These are phyloP conservation scores for Ypsolopha sequella DNA, from an alignment of 2,888 invertebrate species.

Conservation along the genomic window DNA sequence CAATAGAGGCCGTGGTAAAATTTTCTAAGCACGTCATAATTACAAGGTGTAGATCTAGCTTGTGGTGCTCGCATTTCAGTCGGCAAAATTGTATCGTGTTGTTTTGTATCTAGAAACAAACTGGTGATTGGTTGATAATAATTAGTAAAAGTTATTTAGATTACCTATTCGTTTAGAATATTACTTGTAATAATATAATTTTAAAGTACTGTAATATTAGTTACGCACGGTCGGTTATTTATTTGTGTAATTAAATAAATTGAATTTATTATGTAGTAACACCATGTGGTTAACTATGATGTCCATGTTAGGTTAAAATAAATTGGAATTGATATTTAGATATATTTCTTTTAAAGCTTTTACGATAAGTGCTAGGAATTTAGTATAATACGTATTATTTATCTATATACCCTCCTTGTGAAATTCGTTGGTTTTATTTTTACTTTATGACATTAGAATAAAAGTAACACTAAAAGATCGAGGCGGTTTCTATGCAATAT, in stretches of 20 bases:
- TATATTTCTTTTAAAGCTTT: constrained; percentile 17
- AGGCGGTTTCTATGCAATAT: no score
- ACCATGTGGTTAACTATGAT: constrained; percentile 14
- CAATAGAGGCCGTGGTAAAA: no score
- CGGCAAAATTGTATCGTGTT: no score
- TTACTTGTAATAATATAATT: not conserved
- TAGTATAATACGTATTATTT: not conserved
- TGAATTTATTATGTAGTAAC: not conserved
- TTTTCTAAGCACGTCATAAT: no score
- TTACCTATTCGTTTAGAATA: no score
- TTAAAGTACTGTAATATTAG: not conserved
- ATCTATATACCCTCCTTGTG: no score
- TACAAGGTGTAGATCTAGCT: no score
- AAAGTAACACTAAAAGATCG: no score
- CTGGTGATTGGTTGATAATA: not conserved
- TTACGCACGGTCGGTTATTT: not conserved
- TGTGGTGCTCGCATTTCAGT: no score
- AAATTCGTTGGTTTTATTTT: no score
- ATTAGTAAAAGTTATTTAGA: not conserved
- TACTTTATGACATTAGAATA: no score
- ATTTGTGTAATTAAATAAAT: not conserved
- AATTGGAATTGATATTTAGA: constrained; percentile 28
- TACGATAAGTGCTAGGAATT: constrained; percentile 2
- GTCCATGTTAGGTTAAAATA: constrained; percentile 34
- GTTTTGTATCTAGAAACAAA: not conserved